Percentiles rank a stretch among this genome's conserved stretches.
Conservation (phyloP, 2,113 vertebrate genomes). For the Bubalus kerabau region DNA sequence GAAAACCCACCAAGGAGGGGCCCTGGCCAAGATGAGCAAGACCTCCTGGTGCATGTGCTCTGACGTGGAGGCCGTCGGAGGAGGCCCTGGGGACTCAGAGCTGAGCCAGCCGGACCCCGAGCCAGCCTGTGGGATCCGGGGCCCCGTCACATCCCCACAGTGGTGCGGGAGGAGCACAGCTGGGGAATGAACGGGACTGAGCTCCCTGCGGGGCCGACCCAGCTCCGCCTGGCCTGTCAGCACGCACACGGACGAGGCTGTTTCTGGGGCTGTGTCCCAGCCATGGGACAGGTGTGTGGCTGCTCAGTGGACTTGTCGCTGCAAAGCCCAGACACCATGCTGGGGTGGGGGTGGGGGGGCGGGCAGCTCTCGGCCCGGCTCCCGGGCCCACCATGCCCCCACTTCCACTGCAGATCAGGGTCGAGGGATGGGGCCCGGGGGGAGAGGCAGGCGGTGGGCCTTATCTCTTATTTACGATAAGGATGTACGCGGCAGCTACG, state of each 20-base stretch:
- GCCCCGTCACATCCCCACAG: background rate
- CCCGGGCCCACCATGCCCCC: background rate
- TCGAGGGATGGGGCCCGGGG: background rate
- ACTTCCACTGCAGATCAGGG: background rate
- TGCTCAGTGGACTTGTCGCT: background rate
- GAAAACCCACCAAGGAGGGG: background rate
- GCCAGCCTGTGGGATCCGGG: background rate
- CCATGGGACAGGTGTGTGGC: background rate
- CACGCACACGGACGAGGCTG: background rate
- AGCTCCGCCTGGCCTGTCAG: background rate
- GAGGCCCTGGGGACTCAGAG: background rate
- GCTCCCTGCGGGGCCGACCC: background rate
- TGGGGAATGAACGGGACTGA: background rate
- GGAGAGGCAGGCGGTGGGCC: background rate
- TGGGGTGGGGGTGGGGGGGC: background rate
- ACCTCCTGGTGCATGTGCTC: no score
- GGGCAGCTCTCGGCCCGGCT: background rate
- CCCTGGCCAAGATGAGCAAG: background rate
- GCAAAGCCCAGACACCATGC: background rate
- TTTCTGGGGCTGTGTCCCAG: background rate
- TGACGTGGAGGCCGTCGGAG: background rate
- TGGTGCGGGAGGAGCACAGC: background rate
- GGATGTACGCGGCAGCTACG: background rate
- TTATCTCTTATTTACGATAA: constrained; percentile 45
- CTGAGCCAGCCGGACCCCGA: background rate